These are phyloP conservation scores for Amblyornis subalaris DNA, from an alignment of 2,113 vertebrate species.

Conservation along the genomic window DNA sequence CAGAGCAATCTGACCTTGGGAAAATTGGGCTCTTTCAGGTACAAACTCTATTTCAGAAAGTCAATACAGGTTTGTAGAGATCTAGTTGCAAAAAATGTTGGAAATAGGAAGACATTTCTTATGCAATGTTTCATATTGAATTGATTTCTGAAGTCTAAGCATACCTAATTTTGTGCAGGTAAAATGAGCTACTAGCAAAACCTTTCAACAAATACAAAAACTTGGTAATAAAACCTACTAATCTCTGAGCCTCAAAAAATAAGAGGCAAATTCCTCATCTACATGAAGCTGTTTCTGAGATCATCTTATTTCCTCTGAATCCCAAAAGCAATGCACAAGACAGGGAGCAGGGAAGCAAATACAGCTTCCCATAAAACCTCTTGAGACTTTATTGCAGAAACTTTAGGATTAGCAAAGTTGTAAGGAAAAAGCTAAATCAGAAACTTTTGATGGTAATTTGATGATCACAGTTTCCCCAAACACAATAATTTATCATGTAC, in stretches of 20 bases:
- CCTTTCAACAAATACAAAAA: not conserved
- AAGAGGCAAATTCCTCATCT: not conserved
- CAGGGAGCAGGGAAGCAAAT: not conserved
- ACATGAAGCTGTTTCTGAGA: not conserved
- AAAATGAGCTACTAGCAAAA: not conserved
- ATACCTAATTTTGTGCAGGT: not conserved
- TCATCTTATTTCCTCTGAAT: not conserved
- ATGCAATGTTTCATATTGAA: not conserved
- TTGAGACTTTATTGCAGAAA: not conserved
- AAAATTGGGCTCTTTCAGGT: conserved; percentile 9
- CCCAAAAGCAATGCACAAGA: not conserved
- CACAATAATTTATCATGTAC: not conserved
- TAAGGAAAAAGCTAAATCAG: not conserved
- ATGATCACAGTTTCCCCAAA: not conserved
- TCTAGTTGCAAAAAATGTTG: not conserved
- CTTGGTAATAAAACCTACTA: not conserved
- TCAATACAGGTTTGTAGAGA: not conserved
- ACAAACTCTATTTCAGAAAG: not conserved
- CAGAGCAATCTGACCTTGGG: conserved; percentile 31
- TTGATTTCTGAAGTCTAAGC: not conserved
- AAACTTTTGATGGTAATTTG: not conserved
- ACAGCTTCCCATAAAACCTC: not conserved
- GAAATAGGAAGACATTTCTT: not conserved
- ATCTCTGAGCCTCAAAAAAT: not conserved
- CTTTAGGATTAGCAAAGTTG: not conserved